Conservation (phyloP, 2,888 invertebrate genomes). For the Magallana nippona region DNA sequence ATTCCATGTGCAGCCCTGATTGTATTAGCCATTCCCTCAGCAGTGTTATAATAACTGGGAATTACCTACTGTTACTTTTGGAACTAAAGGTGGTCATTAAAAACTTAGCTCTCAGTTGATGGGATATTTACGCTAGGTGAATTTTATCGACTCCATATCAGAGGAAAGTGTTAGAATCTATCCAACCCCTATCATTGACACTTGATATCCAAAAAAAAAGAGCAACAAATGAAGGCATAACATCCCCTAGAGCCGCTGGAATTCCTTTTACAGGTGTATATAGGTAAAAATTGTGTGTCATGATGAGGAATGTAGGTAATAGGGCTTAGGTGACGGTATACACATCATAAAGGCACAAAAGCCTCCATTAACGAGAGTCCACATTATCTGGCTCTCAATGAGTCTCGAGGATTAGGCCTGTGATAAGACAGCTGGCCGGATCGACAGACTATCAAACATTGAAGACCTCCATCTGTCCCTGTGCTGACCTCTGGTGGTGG, state of each 20-base stretch:
- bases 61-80: constrained; percentile 26
- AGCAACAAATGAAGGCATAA: constrained; percentile 5
- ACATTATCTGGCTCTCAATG: background rate
- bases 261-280: constrained; percentile 29
- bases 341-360: constrained; percentile 31
- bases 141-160: constrained; percentile 21
- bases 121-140: constrained; percentile 23
- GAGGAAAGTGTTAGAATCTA: constrained; percentile 14
- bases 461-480: constrained; percentile 18
- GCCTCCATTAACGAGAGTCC: constrained; percentile 15
- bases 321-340: constrained; percentile 33
- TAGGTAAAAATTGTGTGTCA: constrained; percentile 35
- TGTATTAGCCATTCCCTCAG: background rate
- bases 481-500: constrained; percentile 17
- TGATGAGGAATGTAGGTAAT: constrained; percentile 33
- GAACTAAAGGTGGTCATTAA: constrained; percentile 21
- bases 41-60: background rate
- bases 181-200: constrained; percentile 27
- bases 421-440: constrained; percentile 22
- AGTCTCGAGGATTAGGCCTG: constrained; percentile 9
- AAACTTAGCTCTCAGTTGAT: constrained; percentile 11
- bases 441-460: background rate
- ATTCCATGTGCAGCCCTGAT: background rate
- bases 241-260: constrained; percentile 14
- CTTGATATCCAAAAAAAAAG: constrained; percentile 14